A percentile compares a stretch with the other conserved stretches of the same genome.
phyloP scores from a whole-genome alignment of 2,797 vertebrate genomes.

The Rhincodon typus region DNA sequence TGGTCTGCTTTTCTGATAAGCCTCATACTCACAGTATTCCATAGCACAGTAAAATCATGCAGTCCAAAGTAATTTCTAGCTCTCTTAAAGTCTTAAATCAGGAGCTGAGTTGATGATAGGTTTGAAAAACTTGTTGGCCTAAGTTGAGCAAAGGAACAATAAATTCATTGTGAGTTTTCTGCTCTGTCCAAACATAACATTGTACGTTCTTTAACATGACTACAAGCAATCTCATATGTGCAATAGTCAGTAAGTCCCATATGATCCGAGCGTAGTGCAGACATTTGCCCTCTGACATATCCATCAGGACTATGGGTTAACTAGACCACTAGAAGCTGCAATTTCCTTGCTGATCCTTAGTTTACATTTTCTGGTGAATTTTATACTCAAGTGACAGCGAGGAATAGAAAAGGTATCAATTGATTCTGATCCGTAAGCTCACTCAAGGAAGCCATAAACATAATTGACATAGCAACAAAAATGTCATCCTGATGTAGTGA shows the following conservation, averaged over 20 bases:
- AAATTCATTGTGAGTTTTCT: conserved; percentile 28
- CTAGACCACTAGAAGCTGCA: not conserved
- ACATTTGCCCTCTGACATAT: conserved; percentile 2
- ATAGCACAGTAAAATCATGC: not conserved
- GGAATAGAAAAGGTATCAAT: conserved; percentile 16
- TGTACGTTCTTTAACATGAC: not conserved
- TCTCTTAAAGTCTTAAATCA: not conserved
- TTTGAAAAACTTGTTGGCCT: conserved; percentile 20
- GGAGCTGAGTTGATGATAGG: not conserved
- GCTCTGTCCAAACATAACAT: conserved; percentile 16
- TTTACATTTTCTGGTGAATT: conserved; percentile 9
- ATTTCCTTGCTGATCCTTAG: conserved; percentile 23
- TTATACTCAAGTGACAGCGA: not conserved
- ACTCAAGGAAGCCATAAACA: conserved; percentile 13
- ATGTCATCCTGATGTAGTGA: conserved; percentile 4
- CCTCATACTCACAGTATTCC: not conserved
- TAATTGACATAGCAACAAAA: conserved; percentile 27
- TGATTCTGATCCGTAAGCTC: conserved; percentile 6
- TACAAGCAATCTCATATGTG: conserved; percentile 19
- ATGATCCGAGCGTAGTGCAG: not conserved
- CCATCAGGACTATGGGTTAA: conserved; percentile 7
- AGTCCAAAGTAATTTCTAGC: conserved; percentile 25
- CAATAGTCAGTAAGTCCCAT: conserved; percentile 11
- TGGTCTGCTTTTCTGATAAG: not conserved
- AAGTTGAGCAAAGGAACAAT: conserved; percentile 16